Evolutionary conservation across 1,140 invertebrate genomes (phyloP), one percentile per base, ranked within the genome.

Genomic region (Muscidifurax raptorellus): DNA sequence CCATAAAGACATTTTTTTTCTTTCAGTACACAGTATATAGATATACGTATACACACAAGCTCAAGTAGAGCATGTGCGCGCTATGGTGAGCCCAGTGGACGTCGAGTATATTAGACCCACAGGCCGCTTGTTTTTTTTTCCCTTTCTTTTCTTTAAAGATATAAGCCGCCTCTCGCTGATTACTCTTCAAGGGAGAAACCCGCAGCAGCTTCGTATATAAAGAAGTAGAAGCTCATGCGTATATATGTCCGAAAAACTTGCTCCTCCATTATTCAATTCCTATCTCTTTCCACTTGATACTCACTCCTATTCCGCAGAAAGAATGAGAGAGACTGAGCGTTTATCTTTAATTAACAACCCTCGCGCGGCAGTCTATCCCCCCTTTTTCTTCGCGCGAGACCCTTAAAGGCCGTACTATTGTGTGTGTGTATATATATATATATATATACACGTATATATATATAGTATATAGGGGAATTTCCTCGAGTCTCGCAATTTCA

Each of bases 271-370:
- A 59, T 69, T 69, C 66, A 69, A 28, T 69, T 69, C 66, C 27
- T 30, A 30, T 69, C 25, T 69, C 66, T 10, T 69, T 27, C n/a
- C 75, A 27, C 75, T 25, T 40, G 44, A 77, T 40, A 40, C 12
- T 25, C 36, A n/a, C 74, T 22, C 74, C 5, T 6, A 22, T 10
- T 1, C 36, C 5, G 5, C 32, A 32, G 32, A 2, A 32, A 32
- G 25, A 71, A n/a, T n/a, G n/a, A n/a, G n/a, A n/a, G n/a, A n/a
- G n/a, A n/a, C n/a, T n/a, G n/a, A n/a, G 40, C 64, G 64, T 78
- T 83, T 83, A 83, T 77, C 82, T 83, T 69, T 83, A 83, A 83
- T 83, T 83, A 77, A 77, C 36, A 30, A 67, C 13, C 44, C 81
- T 76, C 72, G 25, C 71, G 28, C 32, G 32, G 32, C 32, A 25